A percentile compares a stretch with the other conserved stretches of the same genome.
phyloP scores from a whole-genome alignment of 2,113 vertebrate species.

The Grammomys dolichurus region DNA sequence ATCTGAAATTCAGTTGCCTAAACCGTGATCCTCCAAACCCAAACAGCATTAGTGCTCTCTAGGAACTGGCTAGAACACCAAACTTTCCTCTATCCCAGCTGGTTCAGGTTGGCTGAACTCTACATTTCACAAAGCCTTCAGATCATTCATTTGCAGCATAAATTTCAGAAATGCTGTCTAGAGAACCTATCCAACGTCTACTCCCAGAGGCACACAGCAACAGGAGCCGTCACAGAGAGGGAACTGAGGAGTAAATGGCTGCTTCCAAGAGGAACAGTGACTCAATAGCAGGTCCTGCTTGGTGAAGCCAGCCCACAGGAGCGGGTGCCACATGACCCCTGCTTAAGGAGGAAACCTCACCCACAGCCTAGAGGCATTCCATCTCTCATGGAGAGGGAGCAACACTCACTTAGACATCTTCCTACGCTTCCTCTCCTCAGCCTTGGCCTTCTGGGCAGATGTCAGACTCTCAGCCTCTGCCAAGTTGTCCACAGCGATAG shows the following conservation, averaged over 20 bases:
- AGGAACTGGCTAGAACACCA: not conserved
- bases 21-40: not conserved
- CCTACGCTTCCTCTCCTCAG: conserved; percentile 92
- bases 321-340: not conserved
- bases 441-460: conserved; percentile 96
- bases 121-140: not conserved
- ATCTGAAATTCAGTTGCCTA: not conserved
- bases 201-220: not conserved
- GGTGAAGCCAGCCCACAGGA: not conserved
- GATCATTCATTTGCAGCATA: not conserved
- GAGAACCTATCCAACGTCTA: too few relatives aligned
- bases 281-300: not conserved
- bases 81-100: too few relatives aligned
- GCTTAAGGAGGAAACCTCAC: too few relatives aligned
- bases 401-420: conserved; percentile 92
- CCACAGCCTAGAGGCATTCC: too few relatives aligned
- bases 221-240: fast-evolving
- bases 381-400: fast-evolving
- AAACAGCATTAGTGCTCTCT: fast-evolving
- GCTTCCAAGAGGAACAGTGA: not conserved
- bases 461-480: conserved; percentile 97
- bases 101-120: not conserved
- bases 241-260: not conserved
- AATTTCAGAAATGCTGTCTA: not conserved
- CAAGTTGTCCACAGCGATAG: conserved; percentile 98